Base-by-base conservation (phyloP, 2,113 vertebrate genomes). In the Ceyx melanurus region DNA sequence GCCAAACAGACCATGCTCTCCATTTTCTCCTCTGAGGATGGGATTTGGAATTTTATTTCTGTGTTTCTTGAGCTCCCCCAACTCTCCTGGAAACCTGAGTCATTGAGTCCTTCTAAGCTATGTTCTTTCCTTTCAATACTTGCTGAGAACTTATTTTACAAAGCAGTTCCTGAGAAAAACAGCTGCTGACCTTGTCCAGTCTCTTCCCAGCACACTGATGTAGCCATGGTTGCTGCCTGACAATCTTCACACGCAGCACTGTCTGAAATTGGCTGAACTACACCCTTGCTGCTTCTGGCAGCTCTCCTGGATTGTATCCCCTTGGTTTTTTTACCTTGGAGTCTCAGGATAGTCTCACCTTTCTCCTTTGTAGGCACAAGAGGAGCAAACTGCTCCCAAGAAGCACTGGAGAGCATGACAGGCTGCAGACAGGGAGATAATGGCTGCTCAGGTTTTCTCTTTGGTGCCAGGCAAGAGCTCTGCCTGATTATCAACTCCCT, bases 341-440 rank as follows among this genome's bases (percentile, higher is more conserved):
- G n/a, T 23, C 43, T 50, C 56, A 11, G 54, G 12, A 51, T 50
- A 2, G 35, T 70, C 35, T 19, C 51, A 20, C 33, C 40, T 35
- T 51, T 64, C 42, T 92, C 71, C 26, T 86, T 46, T 33, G 25
- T 1, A 3, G 67, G 16, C 17, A 28, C 5, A 60, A 22, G 16
- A 45, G 50, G 16, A 84, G 9, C 54, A 53, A 5, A 29, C 4
- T 13, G 33, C 56, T 93, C 45, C 7, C 2, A 6, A 9, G 68
- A 19, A 50, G n/a, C 0, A 0, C 4, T 5, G 15, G 33, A 19
- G 10, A 43, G 29, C 13, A 5, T 0, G 9, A 13, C 18, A 68
- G 45, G 20, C 2, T 25, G 81, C 1, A 10, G 5, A 35, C 22
- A 16, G 12, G 28, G n/a, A 21, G 42, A 7, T 15, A 75, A 42